phyloP scores from a whole-genome alignment of 2,113 vertebrate genomes.

The Zosterops pallidus region DNA sequence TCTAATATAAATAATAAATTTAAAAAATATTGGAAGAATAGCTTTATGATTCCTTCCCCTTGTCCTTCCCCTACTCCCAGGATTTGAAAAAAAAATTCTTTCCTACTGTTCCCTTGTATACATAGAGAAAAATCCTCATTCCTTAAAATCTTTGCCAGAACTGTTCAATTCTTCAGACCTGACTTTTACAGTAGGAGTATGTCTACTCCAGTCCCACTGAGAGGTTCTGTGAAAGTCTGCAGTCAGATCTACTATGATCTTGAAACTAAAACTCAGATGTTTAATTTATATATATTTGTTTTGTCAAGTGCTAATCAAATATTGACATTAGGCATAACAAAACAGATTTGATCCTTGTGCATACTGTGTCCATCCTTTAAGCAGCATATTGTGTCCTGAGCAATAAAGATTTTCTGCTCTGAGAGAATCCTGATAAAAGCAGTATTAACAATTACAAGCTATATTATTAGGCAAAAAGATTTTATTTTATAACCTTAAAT shows the following conservation, averaged over 20 bases:
- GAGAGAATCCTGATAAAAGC: not conserved
- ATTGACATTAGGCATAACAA: not conserved
- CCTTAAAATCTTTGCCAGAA: not conserved
- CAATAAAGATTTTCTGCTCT: not conserved
- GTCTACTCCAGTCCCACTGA: not conserved
- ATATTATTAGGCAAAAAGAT: not conserved
- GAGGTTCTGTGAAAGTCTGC: not conserved
- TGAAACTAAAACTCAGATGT: not conserved
- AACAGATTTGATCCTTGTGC: not conserved
- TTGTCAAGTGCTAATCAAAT: not conserved
- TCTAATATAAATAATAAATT: not conserved
- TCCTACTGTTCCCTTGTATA: not conserved
- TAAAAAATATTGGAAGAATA: not conserved
- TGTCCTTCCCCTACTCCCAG: not conserved
- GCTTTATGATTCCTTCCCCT: not conserved
- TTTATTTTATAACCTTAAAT: not conserved
- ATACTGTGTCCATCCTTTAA: not conserved
- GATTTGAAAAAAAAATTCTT: not conserved
- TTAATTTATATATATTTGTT: not conserved
- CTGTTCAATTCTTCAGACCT: not conserved
- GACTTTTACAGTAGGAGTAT: not conserved
- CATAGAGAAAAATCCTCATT: not conserved
- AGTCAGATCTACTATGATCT: not conserved
- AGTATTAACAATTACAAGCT: not conserved
- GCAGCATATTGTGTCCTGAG: not conserved